Evolutionary conservation across 2,113 vertebrate genomes (phyloP), one percentile per base, ranked within the genome.

Genomic region (Peromyscus californicus): DNA sequence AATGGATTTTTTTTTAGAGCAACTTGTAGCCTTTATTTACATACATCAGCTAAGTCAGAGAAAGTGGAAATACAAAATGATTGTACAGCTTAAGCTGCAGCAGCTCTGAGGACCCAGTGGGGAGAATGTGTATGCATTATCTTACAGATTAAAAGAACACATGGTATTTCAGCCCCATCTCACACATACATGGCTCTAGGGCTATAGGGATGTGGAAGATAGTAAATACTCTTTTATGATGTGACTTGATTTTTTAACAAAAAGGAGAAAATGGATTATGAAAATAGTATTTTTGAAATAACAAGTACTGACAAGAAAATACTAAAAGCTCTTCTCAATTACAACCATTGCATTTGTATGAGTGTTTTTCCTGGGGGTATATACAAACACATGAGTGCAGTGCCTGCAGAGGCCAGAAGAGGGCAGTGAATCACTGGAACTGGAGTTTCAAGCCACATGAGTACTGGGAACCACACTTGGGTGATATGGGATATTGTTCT

Each of bases 51-150:
- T 92, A 95, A 94, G 82, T 94, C 42, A 89, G 79, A 96, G 96
- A 95, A 97, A 96, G 97, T 93, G 92, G 78, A 97, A 97, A 92
- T 89, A 67, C 85, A 96, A 90, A 96, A 85, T 92, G 89, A 96
- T 39, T n/a, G 57, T 51, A 97, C n/a, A 89, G 80, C 16, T 96
- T 90, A 97, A 95, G 92, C 5, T 82, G 80, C 61, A 93, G 84
- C 16, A 96, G 59, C 75, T 97, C 48, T 94, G 76, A 90, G 87
- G 89, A 88, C 51, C 42, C 26, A 80, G 79, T 57, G 3, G 63
- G 74, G 42, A 96, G 61, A 90, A 78, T 74, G 54, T 29, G n/a
- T 7, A 80, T 63, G 31, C 75, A 93, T 83, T 57, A 67, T 93
- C 65, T 75, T 80, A 87, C 2, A 89, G 74, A 96, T 84, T 54